Percentiles rank a stretch among this genome's conserved stretches.
Conservation (phyloP, 2,797 vertebrate species). For the Cuculus canorus region DNA sequence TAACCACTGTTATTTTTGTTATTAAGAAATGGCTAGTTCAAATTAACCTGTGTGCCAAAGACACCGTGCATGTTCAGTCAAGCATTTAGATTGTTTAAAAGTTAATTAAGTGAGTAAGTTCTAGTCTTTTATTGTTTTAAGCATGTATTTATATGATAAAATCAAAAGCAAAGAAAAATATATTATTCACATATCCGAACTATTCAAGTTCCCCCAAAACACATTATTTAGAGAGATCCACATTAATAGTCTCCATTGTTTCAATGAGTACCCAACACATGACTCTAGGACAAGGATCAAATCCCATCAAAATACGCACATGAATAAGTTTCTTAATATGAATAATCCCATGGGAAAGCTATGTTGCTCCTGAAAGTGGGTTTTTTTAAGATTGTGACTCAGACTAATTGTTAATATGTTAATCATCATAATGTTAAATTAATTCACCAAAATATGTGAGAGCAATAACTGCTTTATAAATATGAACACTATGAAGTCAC, state of each 20-base stretch:
- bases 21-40: conserved; percentile 59
- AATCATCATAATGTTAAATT: not conserved
- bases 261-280: not conserved
- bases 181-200: not conserved
- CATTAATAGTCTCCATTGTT: not conserved
- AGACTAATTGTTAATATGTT: not conserved
- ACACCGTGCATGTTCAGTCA: conserved; percentile 62
- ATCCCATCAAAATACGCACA: not conserved
- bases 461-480: not conserved
- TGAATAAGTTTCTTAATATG: not conserved
- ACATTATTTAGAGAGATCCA: not conserved
- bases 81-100: conserved; percentile 67
- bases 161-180: conserved; percentile 31
- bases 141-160: not conserved
- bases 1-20: conserved; percentile 70
- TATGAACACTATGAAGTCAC: not conserved
- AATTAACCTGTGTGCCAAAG: conserved; percentile 65
- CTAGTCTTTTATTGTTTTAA: not conserved
- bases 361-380: not conserved
- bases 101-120: conserved; percentile 57
- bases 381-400: not conserved
- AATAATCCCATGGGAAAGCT: not conserved
- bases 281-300: not conserved
- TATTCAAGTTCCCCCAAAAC: not conserved
- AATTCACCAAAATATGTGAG: not conserved